Evolutionary conservation across 2,888 invertebrate genomes (phyloP).

Genomic region (Tipula vernalis): DNA sequence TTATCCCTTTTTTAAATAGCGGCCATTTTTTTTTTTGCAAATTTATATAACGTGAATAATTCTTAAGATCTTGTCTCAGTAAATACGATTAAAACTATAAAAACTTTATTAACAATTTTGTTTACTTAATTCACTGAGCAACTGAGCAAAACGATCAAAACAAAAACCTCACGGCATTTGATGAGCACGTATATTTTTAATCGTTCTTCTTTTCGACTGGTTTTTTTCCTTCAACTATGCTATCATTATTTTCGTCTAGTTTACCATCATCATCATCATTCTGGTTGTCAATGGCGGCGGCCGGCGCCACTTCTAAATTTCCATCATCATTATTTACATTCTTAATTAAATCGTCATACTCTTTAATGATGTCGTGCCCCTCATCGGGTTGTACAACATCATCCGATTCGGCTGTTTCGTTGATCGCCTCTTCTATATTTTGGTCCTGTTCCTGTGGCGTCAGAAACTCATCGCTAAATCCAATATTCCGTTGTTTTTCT

Average conservation of each 20-base stretch:
- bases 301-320: not conserved
- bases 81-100: too few relatives aligned
- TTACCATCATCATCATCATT: not conserved
- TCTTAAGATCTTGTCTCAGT: too few relatives aligned
- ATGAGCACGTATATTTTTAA: not conserved
- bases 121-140: too few relatives aligned
- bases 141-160: too few relatives aligned
- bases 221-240: not conserved
- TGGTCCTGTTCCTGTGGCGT: not conserved
- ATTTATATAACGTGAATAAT: not conserved
- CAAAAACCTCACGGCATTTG: not conserved
- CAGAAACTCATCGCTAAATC: not conserved
- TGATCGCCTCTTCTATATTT: not conserved
- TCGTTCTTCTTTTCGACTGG: not conserved
- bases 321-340: not conserved
- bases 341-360: not conserved
- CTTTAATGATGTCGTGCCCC: not conserved
- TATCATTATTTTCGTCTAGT: not conserved
- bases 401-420: not conserved
- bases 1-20: not conserved
- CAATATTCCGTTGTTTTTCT: not conserved
- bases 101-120: too few relatives aligned
- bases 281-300: not conserved
- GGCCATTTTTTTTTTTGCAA: not conserved
- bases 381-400: not conserved